Evolutionary conservation across 2,888 invertebrate species (phyloP).

Genomic region (Metopia argyrocephala): DNA sequence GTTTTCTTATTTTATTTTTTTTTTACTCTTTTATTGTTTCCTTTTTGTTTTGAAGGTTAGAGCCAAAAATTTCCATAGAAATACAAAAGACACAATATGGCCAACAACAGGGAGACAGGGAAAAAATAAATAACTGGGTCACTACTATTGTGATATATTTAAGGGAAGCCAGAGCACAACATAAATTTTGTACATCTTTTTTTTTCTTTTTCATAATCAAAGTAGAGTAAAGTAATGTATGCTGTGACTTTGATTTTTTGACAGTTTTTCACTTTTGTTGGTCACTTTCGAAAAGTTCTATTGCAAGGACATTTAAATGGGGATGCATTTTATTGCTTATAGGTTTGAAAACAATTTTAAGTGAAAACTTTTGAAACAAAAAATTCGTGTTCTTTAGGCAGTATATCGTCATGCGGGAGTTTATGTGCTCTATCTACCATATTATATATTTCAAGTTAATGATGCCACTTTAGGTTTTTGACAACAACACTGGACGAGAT

Average conservation of each 20-base stretch:
- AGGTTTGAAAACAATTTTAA: no score
- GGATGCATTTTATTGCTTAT: no score
- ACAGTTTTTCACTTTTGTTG: constrained; percentile 26
- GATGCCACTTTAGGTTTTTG: no score
- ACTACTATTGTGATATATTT: constrained; percentile 10
- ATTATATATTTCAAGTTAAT: no score
- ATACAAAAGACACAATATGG: constrained; percentile 25
- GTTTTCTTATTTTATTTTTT: not conserved
- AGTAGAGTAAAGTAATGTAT: not conserved
- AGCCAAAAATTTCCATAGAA: constrained; percentile 27
- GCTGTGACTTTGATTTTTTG: constrained; percentile 9
- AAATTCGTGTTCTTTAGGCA: no score
- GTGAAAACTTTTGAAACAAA: no score
- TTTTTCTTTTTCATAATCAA: constrained; percentile 22
- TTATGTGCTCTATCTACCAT: no score
- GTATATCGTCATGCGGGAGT: no score
- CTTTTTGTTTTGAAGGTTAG: constrained; percentile 50
- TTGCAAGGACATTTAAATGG: no score
- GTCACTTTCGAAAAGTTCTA: no score
- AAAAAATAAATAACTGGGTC: constrained; percentile 25
- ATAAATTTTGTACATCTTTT: not conserved
- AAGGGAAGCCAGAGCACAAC: constrained; percentile 15
- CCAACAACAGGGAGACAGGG: not conserved
- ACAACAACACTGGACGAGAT: no score
- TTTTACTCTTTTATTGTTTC: not conserved